These are phyloP conservation scores for Anthoscopus minutus DNA, from an alignment of 2,113 vertebrate genomes.

Conservation along the genomic window DNA sequence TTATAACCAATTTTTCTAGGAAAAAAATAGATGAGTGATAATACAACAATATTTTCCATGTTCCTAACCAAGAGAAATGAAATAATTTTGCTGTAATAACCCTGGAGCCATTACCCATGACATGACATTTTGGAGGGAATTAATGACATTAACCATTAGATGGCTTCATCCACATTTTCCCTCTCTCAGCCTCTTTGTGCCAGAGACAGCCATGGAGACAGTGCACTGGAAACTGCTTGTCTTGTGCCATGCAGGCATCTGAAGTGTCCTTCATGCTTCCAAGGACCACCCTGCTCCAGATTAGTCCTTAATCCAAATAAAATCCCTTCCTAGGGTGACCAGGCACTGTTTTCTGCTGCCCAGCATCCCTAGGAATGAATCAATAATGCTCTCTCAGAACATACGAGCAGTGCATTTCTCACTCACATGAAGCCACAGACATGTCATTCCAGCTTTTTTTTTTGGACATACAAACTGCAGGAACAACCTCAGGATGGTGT, in stretches of 20 bases:
- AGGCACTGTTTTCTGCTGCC: not conserved
- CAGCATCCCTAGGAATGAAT: not conserved
- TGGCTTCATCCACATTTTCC: not conserved
- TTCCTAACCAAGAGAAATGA: conserved; percentile 60
- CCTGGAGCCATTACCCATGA: conserved; percentile 45
- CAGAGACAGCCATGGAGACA: not conserved
- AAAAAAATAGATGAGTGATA: conserved; percentile 9
- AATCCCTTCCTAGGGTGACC: not conserved
- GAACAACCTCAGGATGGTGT: not conserved
- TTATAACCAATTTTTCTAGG: conserved; percentile 29
- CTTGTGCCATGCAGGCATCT: conserved; percentile 4
- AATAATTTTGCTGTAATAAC: conserved; percentile 51
- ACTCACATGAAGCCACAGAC: not conserved
- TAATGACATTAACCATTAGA: conserved; percentile 52
- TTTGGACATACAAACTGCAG: not conserved
- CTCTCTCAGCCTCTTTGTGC: not conserved
- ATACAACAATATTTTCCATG: conserved; percentile 64
- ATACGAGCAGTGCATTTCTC: not conserved
- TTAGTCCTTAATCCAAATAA: conserved; percentile 5
- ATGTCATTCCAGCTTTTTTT: not conserved
- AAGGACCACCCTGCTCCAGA: conserved; percentile 9
- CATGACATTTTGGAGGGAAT: conserved; percentile 57
- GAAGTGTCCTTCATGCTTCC: not conserved
- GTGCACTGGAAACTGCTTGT: not conserved
- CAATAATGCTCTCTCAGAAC: not conserved